Evolutionary conservation across 2,113 vertebrate genomes (phyloP), one percentile per base, ranked within the genome.

Genomic region (Chunga burmeisteri): DNA sequence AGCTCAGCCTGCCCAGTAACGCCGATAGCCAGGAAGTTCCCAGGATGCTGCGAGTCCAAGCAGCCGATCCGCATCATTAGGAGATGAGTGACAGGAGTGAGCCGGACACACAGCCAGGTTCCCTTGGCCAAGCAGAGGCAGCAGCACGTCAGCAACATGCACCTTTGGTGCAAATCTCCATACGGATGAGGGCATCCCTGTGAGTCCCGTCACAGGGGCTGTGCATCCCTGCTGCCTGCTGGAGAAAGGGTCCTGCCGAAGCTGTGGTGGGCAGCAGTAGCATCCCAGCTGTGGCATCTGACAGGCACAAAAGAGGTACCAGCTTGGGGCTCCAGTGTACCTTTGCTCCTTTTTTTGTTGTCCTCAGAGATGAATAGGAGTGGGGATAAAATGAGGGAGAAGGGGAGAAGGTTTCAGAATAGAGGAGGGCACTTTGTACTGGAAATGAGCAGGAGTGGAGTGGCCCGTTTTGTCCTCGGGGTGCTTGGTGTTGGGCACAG

Each of bases 281-380:
- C 40, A 10, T 38, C 89, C 73, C 55, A 11, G 22, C 9, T 11
- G 1, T 4, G 1, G 5, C 11, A 19, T 5, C 44, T 4, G 65
- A n/a, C 71, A 25, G 82, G n/a, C 59, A 5, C 18, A 1, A 59
- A 15, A 49, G 3, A 40, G 55, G n/a, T 44, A 34, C 32, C 7
- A 2, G 6, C 42, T 47, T 15, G 56, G 50, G 61, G 36, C 53
- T 65, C 47, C 2, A 21, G n/a, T 87, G 63, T 9, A 9, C 6
- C n/a, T 49, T 11, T 2, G 9, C 13, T 55, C n/a, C 8, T 6
- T 6, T 25, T 47, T 7, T 44, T 32, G 16, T 29, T 38, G 50
- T 9, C 34, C 34, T 11, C 2, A 4, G 29, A 0, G 1, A 10
- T 36, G 44, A 38, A 6, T 2, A 4, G 63, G 44, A 88, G 32